These are phyloP conservation scores for Pseudomyrmex flavicornis DNA, from an alignment of 1,140 invertebrate species.

Conservation along the genomic window DNA sequence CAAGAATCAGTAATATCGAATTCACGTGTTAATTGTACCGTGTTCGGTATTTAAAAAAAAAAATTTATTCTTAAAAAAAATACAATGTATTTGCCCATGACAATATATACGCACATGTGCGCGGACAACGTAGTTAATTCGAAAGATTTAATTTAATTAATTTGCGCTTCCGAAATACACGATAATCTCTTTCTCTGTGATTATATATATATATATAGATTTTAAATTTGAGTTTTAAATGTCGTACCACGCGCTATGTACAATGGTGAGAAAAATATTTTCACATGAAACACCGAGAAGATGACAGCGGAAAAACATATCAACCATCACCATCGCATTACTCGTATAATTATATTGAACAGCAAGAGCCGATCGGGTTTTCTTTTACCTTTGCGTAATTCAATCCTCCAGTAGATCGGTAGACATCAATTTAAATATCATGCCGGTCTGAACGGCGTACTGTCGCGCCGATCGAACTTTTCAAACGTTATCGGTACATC, in stretches of 20 bases:
- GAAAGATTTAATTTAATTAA: no score
- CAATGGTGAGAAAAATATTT: not conserved
- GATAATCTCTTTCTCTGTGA: no score
- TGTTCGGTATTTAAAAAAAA: no score
- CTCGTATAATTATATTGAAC: slow-evolving; percentile 24
- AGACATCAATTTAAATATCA: slow-evolving; percentile 47
- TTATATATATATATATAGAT: not conserved
- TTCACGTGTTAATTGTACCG: not conserved
- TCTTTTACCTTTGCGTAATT: slow-evolving; percentile 7
- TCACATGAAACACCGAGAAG: not conserved
- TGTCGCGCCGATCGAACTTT: slow-evolving; percentile 34
- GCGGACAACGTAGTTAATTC: no score
- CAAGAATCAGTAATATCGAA: not conserved
- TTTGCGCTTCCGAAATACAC: not conserved
- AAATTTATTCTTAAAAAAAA: no score
- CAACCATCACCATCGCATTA: slow-evolving; percentile 26
- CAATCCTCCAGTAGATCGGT: not conserved
- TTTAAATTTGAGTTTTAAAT: not conserved
- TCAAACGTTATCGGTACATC: slow-evolving; percentile 56
- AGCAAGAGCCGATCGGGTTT: not conserved
- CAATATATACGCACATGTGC: no score
- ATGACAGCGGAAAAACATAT: not conserved
- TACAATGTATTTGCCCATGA: no score
- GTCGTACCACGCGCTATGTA: not conserved
- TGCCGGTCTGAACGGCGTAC: slow-evolving; percentile 21